Evolutionary conservation across 2,113 vertebrate genomes (phyloP).

Genomic region (Aramus guarauna): DNA sequence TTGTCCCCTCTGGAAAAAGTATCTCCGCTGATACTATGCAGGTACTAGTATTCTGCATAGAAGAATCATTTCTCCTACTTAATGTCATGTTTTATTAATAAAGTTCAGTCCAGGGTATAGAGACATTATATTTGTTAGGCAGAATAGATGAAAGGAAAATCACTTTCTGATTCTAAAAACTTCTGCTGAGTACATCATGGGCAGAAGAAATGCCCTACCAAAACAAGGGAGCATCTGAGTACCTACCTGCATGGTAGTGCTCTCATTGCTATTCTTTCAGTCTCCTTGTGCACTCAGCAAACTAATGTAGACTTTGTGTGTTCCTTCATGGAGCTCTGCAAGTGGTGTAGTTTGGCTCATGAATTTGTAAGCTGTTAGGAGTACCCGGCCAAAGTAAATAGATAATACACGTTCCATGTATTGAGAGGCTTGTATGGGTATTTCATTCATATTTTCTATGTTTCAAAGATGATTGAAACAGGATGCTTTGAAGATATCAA

Average conservation of each 20-base stretch:
- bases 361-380: not conserved
- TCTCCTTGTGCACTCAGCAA: too few species aligned
- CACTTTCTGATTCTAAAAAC: not conserved
- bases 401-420: not conserved
- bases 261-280: not conserved
- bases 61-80: not conserved
- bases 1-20: not conserved
- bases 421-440: not conserved
- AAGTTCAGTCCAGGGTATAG: not conserved
- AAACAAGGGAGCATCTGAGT: not conserved
- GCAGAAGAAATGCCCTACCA: not conserved
- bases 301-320: not conserved
- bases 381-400: not conserved
- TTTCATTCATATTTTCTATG: not conserved
- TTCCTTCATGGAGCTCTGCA: not conserved
- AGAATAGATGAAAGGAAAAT: not conserved
- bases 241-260: not conserved
- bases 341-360: not conserved
- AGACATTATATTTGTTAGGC: not conserved
- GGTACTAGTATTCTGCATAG: not conserved
- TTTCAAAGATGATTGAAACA: slow-evolving; percentile 89
- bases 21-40: not conserved
- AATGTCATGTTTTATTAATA: not conserved
- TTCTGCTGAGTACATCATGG: not conserved
- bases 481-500: slow-evolving; percentile 92